These are phyloP conservation scores for Otis tarda DNA, from an alignment of 2,113 vertebrate species.

Conservation along the genomic window DNA sequence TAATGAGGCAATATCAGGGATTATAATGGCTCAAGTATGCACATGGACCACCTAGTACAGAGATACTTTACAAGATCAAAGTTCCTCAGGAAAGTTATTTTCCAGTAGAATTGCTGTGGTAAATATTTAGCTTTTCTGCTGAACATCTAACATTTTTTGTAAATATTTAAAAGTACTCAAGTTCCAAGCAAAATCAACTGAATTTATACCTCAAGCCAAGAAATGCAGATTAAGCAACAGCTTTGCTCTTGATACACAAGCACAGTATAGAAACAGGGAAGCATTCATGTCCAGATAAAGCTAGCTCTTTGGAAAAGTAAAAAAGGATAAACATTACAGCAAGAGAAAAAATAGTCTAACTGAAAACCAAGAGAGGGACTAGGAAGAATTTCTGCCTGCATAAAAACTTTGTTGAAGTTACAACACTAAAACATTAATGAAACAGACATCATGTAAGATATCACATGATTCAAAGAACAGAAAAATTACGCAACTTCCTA, in stretches of 20 bases:
- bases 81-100: not conserved
- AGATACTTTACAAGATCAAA: not conserved
- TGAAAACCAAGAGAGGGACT: not conserved
- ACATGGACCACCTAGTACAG: not conserved
- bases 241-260: not conserved
- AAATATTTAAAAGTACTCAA: conserved; percentile 37
- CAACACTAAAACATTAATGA: not conserved
- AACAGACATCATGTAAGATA: not conserved
- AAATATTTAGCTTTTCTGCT: conserved; percentile 31
- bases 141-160: not conserved
- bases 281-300: not conserved
- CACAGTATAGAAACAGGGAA: not conserved
- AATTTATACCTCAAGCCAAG: not conserved
- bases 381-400: not conserved
- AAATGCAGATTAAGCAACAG: not conserved
- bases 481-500: not conserved
- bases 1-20: not conserved
- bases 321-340: not conserved
- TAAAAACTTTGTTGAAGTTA: not conserved
- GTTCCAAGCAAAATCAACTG: not conserved
- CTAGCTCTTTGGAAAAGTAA: not conserved
- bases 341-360: not conserved
- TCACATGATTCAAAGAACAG: not conserved
- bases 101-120: not conserved
- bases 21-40: not conserved